Conservation (phyloP, 2,113 vertebrate genomes). For the Trogon surrucura region DNA sequence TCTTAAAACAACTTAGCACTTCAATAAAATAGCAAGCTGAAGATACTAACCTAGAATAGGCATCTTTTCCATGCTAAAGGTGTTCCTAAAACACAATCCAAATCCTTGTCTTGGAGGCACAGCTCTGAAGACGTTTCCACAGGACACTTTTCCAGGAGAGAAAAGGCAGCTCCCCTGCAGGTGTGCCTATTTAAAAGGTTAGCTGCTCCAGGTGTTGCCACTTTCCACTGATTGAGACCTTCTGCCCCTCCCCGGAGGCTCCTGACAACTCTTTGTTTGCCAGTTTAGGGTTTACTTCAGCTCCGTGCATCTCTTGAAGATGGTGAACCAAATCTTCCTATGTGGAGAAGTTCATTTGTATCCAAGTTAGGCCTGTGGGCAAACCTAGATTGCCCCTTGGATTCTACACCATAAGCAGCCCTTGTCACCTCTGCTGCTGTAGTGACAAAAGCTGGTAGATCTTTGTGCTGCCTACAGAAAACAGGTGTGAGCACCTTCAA, state of each 20-base stretch:
- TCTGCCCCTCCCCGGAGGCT: background rate
- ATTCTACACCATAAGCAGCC: background rate
- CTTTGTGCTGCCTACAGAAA: background rate
- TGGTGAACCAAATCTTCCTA: background rate
- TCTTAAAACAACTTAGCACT: background rate
- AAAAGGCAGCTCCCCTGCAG: accelerated
- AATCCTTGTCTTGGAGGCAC: background rate
- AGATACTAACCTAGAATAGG: background rate
- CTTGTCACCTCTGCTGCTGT: background rate
- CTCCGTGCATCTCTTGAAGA: background rate
- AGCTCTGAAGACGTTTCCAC: background rate
- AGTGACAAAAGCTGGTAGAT: background rate
- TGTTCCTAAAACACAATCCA: background rate
- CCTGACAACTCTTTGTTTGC: background rate
- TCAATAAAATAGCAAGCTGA: background rate
- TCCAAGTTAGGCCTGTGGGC: background rate
- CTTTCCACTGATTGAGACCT: background rate
- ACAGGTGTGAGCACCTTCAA: background rate
- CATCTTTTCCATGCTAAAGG: too few relatives aligned
- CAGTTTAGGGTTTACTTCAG: background rate
- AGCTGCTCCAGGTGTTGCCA: background rate
- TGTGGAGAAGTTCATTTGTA: background rate
- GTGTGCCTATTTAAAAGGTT: background rate
- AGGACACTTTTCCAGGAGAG: accelerated
- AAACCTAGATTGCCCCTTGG: background rate